phyloP scores from a whole-genome alignment of 2,797 vertebrate genomes.

The Amazona finschi region DNA sequence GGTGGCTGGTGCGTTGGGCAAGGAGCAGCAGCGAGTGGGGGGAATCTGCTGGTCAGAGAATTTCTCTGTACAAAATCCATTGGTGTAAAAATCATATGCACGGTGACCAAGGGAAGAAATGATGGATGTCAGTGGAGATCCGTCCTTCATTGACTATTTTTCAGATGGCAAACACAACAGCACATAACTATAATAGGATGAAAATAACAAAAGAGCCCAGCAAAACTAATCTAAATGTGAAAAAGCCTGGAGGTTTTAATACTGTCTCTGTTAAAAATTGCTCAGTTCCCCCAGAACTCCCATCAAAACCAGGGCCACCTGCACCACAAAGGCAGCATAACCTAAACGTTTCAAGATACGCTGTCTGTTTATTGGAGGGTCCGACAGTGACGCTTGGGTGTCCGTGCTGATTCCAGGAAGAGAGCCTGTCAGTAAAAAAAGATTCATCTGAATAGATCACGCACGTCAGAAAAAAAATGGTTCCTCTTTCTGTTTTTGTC shows the following conservation, averaged over 20 bases:
- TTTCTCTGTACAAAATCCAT: not conserved
- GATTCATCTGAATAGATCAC: conserved; percentile 34
- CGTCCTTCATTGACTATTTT: not conserved
- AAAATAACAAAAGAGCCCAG: not conserved
- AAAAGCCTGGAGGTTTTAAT: not conserved
- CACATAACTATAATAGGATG: accelerated
- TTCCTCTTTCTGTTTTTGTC: conserved; percentile 44
- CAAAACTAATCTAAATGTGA: not conserved
- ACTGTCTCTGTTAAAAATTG: not conserved
- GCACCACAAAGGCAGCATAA: not conserved
- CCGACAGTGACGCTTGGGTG: not conserved
- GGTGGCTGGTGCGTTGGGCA: not conserved
- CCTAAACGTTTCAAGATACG: not conserved
- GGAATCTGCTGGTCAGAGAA: not conserved
- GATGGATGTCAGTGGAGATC: not conserved
- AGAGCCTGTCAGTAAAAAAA: conserved; percentile 8
- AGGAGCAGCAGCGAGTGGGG: not conserved
- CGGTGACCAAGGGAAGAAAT: not conserved
- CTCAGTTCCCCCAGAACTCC: not conserved
- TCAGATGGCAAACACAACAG: not conserved
- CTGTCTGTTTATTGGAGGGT: not conserved
- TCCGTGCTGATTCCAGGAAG: conserved; percentile 40
- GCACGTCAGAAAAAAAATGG: not conserved
- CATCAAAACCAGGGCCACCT: not conserved
- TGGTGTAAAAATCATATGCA: not conserved